Base-by-base conservation (phyloP, 2,888 invertebrate genomes). In the Epirrita christyi region DNA sequence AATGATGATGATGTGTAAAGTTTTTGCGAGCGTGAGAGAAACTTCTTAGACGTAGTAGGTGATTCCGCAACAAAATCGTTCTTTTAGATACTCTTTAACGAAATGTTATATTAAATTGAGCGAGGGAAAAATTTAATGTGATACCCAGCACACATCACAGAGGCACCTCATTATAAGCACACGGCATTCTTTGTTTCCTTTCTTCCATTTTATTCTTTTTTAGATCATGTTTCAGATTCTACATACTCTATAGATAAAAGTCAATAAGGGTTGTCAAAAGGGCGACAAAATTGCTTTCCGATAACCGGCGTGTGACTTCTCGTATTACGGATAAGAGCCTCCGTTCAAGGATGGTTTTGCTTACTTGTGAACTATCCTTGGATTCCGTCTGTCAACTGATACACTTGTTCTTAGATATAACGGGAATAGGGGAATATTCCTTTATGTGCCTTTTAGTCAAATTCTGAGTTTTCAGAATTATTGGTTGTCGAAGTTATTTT, bases 241-340 rank as follows among this genome's bases (percentile, higher is more conserved):
- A 38, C 47, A 52, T 58, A 38, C 45, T 50, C 40, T 49, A 36
- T 53, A 37, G 53, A 41, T 36, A 34, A 53, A 58, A 58, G 49
- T 58, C 53, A 52, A 55, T 49, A 45, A 42, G 36, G 43, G 45
- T 55, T 47, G 50, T 41, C 55, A 52, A 55, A 44, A 41, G 47
- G 38, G 46, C 51, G 47, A 59, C 60, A 44, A 61, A 63, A 63
- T 55, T 43, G 55, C 46, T 60, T 61, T 53, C 55, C 60, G 49
- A 59, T 63, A 56, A 48, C 29, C 32, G 52, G 37, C 34, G 50
- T 43, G 47, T n/a, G 11, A 52, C 27, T 50, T 55, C 47, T 48
- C 48, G 21, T 32, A 42, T 48, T 52, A 56, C 51, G 34, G 40
- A 40, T 42, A 41, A 53, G 56, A 51, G 42, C 46, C 37, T 45